These are phyloP conservation scores for Pantherophis alleghaniensis DNA, from an alignment of 2,797 vertebrate genomes.

Conservation along the genomic window DNA sequence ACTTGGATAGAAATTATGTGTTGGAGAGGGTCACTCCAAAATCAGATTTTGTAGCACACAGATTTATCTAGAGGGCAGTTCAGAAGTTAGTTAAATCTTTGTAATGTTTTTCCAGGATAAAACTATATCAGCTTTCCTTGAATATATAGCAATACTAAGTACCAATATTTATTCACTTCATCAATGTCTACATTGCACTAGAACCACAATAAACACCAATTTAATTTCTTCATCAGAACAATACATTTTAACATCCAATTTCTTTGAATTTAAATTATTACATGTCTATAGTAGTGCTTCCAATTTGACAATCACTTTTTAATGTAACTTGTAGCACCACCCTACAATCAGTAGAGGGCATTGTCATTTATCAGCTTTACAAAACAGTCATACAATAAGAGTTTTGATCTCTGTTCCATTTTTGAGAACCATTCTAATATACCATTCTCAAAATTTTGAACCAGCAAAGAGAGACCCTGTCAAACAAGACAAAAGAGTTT, in stretches of 20 bases:
- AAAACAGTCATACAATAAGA: background rate
- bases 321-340: background rate
- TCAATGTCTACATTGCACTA: background rate
- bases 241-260: background rate
- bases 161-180: background rate
- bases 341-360: slow-evolving; percentile 1
- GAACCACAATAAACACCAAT: background rate
- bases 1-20: no score
- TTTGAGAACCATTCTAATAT: background rate
- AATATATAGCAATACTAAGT: background rate
- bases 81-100: background rate
- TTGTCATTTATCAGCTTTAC: background rate
- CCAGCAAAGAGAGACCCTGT: background rate
- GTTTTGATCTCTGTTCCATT: background rate
- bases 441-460: background rate
- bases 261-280: background rate
- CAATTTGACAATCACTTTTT: background rate
- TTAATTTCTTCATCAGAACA: background rate
- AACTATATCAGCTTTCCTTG: background rate
- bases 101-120: background rate
- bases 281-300: background rate
- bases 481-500: background rate
- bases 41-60: background rate
- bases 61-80: background rate
- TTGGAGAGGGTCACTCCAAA: background rate